Evolutionary conservation across 2,888 invertebrate genomes (phyloP).

Genomic region (Epirrita christyi): DNA sequence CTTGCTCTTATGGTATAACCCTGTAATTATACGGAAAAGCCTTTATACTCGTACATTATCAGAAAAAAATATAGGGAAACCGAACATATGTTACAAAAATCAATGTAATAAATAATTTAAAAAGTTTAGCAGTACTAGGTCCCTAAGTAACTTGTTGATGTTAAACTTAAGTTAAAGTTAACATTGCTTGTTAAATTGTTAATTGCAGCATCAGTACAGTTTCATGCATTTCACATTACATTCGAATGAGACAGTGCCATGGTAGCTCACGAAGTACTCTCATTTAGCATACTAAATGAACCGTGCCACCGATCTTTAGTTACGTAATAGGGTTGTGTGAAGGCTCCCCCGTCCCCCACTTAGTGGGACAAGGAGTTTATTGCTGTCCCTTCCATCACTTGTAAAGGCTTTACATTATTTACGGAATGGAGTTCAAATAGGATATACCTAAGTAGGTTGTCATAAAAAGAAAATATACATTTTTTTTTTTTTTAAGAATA

Average conservation of each 20-base stretch:
- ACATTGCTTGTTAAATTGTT: no score
- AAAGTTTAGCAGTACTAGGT: no score
- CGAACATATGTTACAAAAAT: neutral
- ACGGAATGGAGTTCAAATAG: slow-evolving; percentile 5
- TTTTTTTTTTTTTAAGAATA: no score
- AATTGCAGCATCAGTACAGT: no score
- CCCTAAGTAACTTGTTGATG: no score
- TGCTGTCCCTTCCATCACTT: slow-evolving; percentile 55
- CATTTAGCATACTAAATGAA: neutral
- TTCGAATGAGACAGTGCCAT: no score
- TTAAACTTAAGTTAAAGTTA: no score
- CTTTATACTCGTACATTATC: slow-evolving; percentile 1
- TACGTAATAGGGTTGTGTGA: slow-evolving; percentile 25
- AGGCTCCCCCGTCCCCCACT: slow-evolving; percentile 41
- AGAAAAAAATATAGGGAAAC: slow-evolving; percentile 7
- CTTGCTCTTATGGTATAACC: no score
- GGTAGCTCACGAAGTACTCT: no score
- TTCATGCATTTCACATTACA: no score
- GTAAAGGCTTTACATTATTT: slow-evolving; percentile 53
- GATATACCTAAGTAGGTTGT: slow-evolving; percentile 8
- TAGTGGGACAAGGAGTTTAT: slow-evolving; percentile 48
- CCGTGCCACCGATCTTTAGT: slow-evolving; percentile 11
- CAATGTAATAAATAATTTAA: neutral
- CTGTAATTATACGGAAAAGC: slow-evolving; percentile 6
- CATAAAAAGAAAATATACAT: slow-evolving; percentile 1